Conservation (phyloP, 2,888 invertebrate species). For the Oasisia sp. region DNA sequence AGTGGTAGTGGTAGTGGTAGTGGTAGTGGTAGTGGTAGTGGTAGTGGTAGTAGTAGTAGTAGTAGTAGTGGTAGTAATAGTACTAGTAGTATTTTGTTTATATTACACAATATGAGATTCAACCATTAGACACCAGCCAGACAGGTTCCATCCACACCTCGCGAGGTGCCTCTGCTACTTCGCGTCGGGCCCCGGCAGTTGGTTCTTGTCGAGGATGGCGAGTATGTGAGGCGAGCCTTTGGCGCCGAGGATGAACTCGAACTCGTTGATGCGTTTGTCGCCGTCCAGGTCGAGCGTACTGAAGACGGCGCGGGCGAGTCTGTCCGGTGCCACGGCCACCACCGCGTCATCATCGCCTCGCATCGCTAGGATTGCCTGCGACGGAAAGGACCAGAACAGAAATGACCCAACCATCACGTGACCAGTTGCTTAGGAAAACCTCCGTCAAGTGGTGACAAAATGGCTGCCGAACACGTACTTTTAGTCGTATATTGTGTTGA, state of each 20-base stretch:
- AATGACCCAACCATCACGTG: background rate
- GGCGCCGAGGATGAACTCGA: slow-evolving; percentile 42
- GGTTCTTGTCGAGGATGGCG: slow-evolving; percentile 28
- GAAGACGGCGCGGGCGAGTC: slow-evolving; percentile 30
- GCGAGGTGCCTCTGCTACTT: background rate
- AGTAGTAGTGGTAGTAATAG: no score
- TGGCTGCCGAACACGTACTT: no score
- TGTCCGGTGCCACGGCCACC: slow-evolving; percentile 27
- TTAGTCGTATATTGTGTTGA: no score
- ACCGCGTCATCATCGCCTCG: slow-evolving; percentile 20
- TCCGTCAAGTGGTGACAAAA: no score
- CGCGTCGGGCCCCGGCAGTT: background rate
- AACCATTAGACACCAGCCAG: background rate
- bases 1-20: no score
- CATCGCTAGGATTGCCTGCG: slow-evolving; percentile 34
- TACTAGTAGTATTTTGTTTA: no score
- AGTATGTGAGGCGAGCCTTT: slow-evolving; percentile 37
- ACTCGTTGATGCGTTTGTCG: slow-evolving; percentile 36
- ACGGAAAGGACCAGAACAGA: background rate
- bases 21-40: no score
- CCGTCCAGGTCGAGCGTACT: slow-evolving; percentile 37
- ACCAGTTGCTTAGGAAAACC: no score
- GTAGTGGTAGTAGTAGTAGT: no score
- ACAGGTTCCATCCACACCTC: background rate
- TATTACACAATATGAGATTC: background rate